Evolutionary conservation across 2,113 vertebrate species (phyloP).

Genomic region (Neotragus pygmaeus): DNA sequence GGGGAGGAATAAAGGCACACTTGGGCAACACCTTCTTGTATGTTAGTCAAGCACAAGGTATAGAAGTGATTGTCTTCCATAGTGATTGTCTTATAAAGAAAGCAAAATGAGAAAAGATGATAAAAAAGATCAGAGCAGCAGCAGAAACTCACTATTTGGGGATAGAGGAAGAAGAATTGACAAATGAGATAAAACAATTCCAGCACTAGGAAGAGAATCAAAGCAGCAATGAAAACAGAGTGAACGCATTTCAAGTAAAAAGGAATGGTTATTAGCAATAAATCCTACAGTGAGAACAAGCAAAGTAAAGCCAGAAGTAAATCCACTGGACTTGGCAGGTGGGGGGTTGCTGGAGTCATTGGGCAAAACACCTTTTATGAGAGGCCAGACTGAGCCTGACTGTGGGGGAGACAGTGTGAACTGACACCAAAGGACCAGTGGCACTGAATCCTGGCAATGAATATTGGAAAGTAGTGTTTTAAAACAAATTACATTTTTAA

Average conservation of each 20-base stretch:
- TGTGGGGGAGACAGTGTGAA: background rate
- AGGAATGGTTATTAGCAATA: background rate
- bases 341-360: accelerated
- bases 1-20: background rate
- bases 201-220: background rate
- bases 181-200: background rate
- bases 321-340: background rate
- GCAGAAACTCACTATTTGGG: background rate
- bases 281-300: background rate
- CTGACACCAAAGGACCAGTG: background rate
- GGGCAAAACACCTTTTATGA: background rate
- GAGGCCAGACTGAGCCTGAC: background rate
- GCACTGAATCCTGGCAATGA: background rate
- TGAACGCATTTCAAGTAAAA: background rate
- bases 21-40: background rate
- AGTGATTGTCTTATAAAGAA: background rate
- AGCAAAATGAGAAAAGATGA: background rate
- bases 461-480: background rate
- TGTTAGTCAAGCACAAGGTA: background rate
- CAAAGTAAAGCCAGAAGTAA: background rate
- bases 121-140: background rate
- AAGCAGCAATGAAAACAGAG: background rate
- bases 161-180: background rate
- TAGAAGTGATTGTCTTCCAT: background rate
- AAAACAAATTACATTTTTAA: background rate